Percentiles rank a stretch among this genome's conserved stretches.
These are phyloP conservation scores for Lepus europaeus DNA, from an alignment of 2,113 vertebrate species.

Conservation along the genomic window DNA sequence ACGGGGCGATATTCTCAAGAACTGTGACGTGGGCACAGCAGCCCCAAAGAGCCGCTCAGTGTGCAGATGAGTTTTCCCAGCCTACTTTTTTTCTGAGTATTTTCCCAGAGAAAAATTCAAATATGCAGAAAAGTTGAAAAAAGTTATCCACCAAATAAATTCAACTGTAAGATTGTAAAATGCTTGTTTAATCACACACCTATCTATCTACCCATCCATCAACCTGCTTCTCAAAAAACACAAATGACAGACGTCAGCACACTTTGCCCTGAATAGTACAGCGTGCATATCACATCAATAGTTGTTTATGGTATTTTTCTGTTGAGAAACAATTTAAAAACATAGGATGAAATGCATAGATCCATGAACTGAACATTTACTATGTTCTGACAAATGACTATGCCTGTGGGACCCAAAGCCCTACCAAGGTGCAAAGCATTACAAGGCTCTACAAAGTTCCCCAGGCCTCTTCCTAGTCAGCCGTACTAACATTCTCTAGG, in stretches of 20 bases:
- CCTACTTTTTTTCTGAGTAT: background rate
- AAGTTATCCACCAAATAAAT: background rate
- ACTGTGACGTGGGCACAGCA: background rate
- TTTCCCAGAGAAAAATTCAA: slow-evolving; percentile 51
- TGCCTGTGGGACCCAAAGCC: background rate
- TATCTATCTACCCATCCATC: background rate
- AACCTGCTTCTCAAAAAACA: slow-evolving; percentile 36
- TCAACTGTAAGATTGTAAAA: slow-evolving; percentile 28
- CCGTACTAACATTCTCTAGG: background rate
- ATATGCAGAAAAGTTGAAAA: background rate
- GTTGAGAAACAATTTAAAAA: background rate
- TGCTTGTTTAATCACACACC: background rate
- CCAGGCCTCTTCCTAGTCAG: background rate
- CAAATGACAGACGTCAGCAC: background rate
- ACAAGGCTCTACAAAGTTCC: background rate
- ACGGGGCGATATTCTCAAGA: background rate
- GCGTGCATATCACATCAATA: background rate
- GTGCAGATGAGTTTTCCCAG: background rate
- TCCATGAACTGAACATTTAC: background rate
- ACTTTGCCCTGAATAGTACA: background rate
- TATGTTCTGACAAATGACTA: slow-evolving; percentile 24
- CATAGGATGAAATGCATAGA: background rate
- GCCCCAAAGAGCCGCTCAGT: background rate
- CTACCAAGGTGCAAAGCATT: background rate
- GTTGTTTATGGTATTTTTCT: background rate